Evolutionary conservation across 1,140 invertebrate species (phyloP), one percentile per base, ranked within the genome.

Genomic region (Drosophila elegans): DNA sequence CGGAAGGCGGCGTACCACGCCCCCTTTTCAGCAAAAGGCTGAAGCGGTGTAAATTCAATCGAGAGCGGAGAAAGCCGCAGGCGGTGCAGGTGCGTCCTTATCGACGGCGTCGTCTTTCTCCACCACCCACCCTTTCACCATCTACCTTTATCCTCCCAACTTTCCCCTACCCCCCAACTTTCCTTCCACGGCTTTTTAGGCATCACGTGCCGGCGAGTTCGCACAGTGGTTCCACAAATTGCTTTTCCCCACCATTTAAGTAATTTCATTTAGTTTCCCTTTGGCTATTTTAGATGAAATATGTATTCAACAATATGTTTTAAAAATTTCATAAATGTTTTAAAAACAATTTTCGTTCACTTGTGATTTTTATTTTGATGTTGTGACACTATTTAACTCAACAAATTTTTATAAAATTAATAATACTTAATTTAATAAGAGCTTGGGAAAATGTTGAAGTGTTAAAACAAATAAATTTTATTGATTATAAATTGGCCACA

Each of bases 81-180:
- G 74, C 74, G 44, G 44, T 61, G 77, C 80, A 84, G 80, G 81
- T 85, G 80, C 77, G 77, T 76, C 82, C 60, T 75, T 74, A 75
- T 75, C 72, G 41, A 75, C 34, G 66, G 25, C 32, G 45, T 29
- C 21, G 51, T n/a, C 21, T 4, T 36, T 12, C 44, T 6, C n/a
- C 5, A 9, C 7, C 45, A 5, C 2, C 7, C 27, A 16, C 11
- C 34, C 5, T 3, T 7, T 10, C 13, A 2, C 16, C 9, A 9
- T 6, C 29, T 29, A 10, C 9, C 44, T 34, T 25, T 25, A 41
- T 0, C 25, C 16, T 25, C 41, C 1, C 25, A n/a, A 3, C 53
- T 21, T 38, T 38, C 36, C 27, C 53, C 11, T 7, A 13, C 16
- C n/a, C 41, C 1, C 13, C n/a, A 3, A 41, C 13, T 38, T 38